These are phyloP conservation scores for Grallaria varia DNA, from an alignment of 2,113 vertebrate genomes.

Conservation along the genomic window DNA sequence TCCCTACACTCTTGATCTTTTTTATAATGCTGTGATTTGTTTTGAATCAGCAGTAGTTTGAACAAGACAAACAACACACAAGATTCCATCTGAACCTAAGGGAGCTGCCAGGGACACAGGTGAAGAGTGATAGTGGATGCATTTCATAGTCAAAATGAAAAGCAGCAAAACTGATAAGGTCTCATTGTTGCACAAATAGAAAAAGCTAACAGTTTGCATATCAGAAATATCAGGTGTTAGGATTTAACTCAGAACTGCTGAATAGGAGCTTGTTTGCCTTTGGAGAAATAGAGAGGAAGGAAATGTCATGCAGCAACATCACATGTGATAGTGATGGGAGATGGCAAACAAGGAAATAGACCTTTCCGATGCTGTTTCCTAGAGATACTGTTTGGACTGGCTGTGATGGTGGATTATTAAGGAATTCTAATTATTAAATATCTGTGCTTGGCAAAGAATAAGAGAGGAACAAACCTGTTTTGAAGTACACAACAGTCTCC, in stretches of 20 bases:
- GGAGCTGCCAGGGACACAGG: slow-evolving; percentile 60
- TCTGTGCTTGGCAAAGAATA: not conserved
- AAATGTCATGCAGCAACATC: slow-evolving; percentile 68
- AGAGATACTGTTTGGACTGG: slow-evolving; percentile 61
- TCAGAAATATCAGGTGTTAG: slow-evolving; percentile 55
- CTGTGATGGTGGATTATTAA: not conserved
- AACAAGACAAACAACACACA: slow-evolving; percentile 55
- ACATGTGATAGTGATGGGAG: slow-evolving; percentile 37
- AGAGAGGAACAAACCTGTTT: not conserved
- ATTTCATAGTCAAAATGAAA: slow-evolving; percentile 46
- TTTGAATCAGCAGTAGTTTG: slow-evolving; percentile 53
- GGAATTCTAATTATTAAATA: not conserved
- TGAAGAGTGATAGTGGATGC: slow-evolving; percentile 48
- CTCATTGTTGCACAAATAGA: slow-evolving; percentile 56
- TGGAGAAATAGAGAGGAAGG: slow-evolving; percentile 72
- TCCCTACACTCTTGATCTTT: not conserved
- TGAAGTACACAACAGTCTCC: not conserved
- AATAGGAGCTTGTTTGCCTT: slow-evolving; percentile 63
- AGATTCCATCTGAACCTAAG: slow-evolving; percentile 24
- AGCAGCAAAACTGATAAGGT: slow-evolving; percentile 15
- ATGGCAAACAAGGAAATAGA: slow-evolving; percentile 54
- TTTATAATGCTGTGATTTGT: slow-evolving; percentile 60
- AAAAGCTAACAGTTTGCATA: slow-evolving; percentile 52
- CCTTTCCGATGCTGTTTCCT: slow-evolving; percentile 72
- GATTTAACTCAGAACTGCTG: slow-evolving; percentile 61